phyloP scores from a whole-genome alignment of 1,140 invertebrate species.

The Eupeodes corollae region DNA sequence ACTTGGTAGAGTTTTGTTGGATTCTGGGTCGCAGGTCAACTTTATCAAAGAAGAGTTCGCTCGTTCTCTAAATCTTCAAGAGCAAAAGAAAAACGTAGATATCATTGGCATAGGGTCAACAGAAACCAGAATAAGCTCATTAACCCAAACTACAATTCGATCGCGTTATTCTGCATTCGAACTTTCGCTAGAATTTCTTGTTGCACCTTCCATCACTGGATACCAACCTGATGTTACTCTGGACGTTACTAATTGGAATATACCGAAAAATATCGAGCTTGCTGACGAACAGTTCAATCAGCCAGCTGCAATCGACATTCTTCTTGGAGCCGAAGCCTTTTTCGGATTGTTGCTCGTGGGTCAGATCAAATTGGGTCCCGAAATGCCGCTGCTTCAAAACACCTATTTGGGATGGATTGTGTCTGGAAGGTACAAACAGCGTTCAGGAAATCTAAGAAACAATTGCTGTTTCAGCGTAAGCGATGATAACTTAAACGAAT shows the following conservation, averaged over 20 bases:
- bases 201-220: background rate
- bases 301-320: background rate
- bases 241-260: background rate
- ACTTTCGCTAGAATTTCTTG: background rate
- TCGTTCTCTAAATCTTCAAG: background rate
- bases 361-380: conserved; percentile 7
- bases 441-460: background rate
- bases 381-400: conserved; percentile 17
- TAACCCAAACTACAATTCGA: background rate
- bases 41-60: no score
- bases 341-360: conserved; percentile 9
- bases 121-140: background rate
- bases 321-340: background rate
- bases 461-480: no score
- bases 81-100: background rate
- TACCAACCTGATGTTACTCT: conserved; percentile 2
- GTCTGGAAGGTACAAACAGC: conserved; percentile 2
- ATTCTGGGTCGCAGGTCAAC: background rate
- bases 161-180: conserved; percentile 1
- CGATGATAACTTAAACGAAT: background rate
- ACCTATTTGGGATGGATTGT: conserved; percentile 26
- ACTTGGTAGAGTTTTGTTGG: conserved; percentile 1
- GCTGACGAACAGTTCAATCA: background rate
- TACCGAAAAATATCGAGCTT: background rate
- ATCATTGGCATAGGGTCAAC: background rate